phyloP scores from a whole-genome alignment of 2,888 invertebrate genomes.

The Deilephila porcellus region DNA sequence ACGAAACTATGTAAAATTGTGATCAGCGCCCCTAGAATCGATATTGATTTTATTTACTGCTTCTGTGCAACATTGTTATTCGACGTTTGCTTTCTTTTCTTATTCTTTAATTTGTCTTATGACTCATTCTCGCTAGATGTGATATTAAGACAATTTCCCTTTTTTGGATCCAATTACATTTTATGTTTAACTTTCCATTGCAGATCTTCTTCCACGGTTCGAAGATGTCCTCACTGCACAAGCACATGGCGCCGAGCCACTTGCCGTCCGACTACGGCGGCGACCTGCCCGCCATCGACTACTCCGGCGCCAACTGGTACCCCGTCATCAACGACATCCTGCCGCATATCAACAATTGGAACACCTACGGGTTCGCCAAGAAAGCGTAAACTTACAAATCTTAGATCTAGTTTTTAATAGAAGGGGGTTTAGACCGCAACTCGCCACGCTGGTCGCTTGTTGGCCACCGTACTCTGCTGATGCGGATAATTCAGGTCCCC shows the following conservation, averaged over 20 bases:
- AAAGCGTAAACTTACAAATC: conserved; percentile 56
- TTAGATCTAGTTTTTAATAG: background rate
- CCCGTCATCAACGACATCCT: conserved; percentile 87
- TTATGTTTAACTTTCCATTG: conserved; percentile 42
- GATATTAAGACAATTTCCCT: too few relatives aligned
- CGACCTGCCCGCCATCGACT: conserved; percentile 89
- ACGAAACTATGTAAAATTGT: too few relatives aligned
- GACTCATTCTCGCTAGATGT: too few relatives aligned
- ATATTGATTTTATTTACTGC: too few relatives aligned
- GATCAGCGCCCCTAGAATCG: too few relatives aligned
- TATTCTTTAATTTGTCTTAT: too few relatives aligned
- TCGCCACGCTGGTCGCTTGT: background rate
- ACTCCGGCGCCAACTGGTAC: conserved; percentile 91
- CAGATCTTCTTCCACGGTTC: conserved; percentile 93
- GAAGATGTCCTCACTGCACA: conserved; percentile 91
- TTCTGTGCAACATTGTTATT: too few relatives aligned
- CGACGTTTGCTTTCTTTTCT: too few relatives aligned
- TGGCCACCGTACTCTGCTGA: background rate
- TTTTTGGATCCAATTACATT: background rate
- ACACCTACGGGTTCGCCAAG: conserved; percentile 87
- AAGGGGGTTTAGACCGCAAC: background rate
- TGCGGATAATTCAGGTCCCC: background rate
- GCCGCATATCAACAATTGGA: conserved; percentile 88
- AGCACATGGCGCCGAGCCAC: conserved; percentile 87
- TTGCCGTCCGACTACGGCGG: conserved; percentile 92